Base-by-base conservation (phyloP, 2,888 invertebrate species). In the Meliscaeva auricollis region DNA sequence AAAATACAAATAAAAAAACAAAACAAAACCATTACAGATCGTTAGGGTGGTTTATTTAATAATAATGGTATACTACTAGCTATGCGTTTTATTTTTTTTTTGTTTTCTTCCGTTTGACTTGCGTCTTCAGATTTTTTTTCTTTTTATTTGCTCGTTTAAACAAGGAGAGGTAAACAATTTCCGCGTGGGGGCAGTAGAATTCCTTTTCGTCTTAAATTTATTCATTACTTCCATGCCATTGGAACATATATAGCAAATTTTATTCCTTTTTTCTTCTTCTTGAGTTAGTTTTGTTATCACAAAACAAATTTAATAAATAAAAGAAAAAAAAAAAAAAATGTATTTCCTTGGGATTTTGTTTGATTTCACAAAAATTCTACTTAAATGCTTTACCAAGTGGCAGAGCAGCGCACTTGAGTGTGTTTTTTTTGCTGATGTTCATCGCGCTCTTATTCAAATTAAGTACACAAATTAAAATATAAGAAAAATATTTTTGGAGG, bases 11-110 rank as follows among this genome's bases (percentile, higher is more conserved):
- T 35, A n/a, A n/a, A 38, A 75, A 64, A 13, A 62, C 44, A n/a
- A n/a, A n/a, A 56, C 44, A 11, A 22, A 54, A 66, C 70, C 72
- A 84, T 84, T 80, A 84, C 75, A 54, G 80, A 84, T 85, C 56
- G 85, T 81, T 81, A 69, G 85, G 81, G 81, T 81, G 81, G 81
- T 85, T 76, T 81, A 81, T 85, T 85, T 76, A 81, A 81, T 85
- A 85, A 81, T 73, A 75, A 75, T 75, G 66, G 62, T 68, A 68
- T 76, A 60, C 75, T 11, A 11, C 35, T 38, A 38, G 38, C 38
- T 75, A 84, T 84, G 60, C 79, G 75, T 68, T 77, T 79, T 78
- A 41, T 54, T 74, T 56, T 64, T 62, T 70, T 68, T 44, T 54
- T 35, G 66, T 54, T 4, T 68, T 70, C 15, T 78, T 62, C 69